phyloP scores from a whole-genome alignment of 2,888 invertebrate species.

The Ecliptopera silaceata region DNA sequence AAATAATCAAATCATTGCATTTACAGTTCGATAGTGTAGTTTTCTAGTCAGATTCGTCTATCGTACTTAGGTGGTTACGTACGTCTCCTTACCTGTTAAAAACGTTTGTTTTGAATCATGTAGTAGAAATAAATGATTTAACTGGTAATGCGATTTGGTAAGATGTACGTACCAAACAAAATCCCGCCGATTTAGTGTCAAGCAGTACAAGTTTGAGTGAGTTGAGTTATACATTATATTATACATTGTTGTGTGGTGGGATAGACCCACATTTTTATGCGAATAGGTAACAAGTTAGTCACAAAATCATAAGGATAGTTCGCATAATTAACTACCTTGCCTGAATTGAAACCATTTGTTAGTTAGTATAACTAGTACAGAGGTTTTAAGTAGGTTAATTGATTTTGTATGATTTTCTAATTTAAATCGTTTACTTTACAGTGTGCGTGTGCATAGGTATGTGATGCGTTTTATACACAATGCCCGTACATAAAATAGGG shows the following conservation, averaged over 20 bases:
- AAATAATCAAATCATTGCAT: background rate
- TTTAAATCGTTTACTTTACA: background rate
- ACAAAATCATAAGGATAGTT: background rate
- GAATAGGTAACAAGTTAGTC: background rate
- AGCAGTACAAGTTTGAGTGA: background rate
- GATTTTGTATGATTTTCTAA: background rate
- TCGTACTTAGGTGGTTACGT: background rate
- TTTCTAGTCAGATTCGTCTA: background rate
- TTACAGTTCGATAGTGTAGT: background rate
- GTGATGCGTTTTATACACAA: slow-evolving; percentile 3
- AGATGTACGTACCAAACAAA: background rate
- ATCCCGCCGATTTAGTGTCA: background rate
- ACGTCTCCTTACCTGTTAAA: background rate
- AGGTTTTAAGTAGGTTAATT: background rate
- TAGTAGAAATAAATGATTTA: background rate
- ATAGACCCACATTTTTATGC: background rate
- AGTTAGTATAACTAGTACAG: background rate
- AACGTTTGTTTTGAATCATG: background rate
- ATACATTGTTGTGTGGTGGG: background rate
- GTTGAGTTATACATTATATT: no score
- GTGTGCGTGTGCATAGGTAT: background rate
- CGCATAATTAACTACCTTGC: background rate
- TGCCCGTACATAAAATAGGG: background rate
- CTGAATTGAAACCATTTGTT: background rate
- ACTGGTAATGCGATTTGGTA: background rate